Conservation (phyloP, 2,888 invertebrate species). For the Phaonia tiefii region DNA sequence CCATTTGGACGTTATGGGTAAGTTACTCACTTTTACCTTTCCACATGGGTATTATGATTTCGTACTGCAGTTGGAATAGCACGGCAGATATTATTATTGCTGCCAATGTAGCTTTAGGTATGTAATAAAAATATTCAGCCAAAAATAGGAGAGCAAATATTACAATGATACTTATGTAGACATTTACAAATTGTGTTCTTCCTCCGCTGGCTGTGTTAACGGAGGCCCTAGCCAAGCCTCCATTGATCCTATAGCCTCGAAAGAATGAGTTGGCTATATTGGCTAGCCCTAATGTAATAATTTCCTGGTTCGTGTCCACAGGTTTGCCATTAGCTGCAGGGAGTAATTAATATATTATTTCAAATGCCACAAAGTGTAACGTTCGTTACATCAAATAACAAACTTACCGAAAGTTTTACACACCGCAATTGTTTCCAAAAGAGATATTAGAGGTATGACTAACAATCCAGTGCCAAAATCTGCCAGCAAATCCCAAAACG, state of each 20-base stretch:
- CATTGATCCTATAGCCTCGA: conserved; percentile 89
- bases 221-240: conserved; percentile 89
- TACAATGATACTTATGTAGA: conserved; percentile 90
- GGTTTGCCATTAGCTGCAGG: conserved; percentile 85
- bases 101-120: conserved; percentile 91
- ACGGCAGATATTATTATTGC: conserved; percentile 95
- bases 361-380: too few species aligned
- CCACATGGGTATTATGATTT: conserved; percentile 92
- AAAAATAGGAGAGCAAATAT: conserved; percentile 90
- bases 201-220: conserved; percentile 95
- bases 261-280: conserved; percentile 92
- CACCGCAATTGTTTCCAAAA: conserved; percentile 93
- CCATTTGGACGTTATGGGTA: neutral
- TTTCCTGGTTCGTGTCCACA: conserved; percentile 93
- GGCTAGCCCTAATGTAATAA: conserved; percentile 88
- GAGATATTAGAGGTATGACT: conserved; percentile 91
- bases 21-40: conserved; percentile 88
- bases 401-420: conserved; percentile 71
- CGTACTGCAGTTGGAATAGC: conserved; percentile 93
- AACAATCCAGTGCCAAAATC: conserved; percentile 90
- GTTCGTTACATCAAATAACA: neutral
- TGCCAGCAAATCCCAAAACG: conserved; percentile 86
- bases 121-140: conserved; percentile 92
- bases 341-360: neutral
- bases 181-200: conserved; percentile 89